Evolutionary conservation across 2,888 invertebrate genomes (phyloP).

Genomic region (Drosophila diplacantha): DNA sequence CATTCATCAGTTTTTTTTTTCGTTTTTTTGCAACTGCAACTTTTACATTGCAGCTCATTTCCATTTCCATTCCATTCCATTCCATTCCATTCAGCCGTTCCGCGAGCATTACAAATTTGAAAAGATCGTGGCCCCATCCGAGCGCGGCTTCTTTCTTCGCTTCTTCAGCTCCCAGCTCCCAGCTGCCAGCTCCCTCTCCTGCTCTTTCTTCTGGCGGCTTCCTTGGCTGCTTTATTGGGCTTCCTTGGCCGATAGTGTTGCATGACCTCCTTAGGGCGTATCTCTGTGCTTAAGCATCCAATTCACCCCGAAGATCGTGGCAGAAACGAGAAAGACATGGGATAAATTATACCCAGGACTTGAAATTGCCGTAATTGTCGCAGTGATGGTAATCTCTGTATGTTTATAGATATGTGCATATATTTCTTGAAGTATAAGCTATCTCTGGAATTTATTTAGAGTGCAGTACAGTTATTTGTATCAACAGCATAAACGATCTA

Average conservation of each 20-base stretch:
- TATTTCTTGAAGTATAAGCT: neutral
- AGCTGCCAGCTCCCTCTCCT: conserved; percentile 4
- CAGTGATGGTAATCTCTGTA: neutral
- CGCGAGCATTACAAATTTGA: conserved; percentile 28
- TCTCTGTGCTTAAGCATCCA: conserved; percentile 66
- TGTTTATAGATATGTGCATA: neutral
- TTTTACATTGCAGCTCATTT: conserved; percentile 54
- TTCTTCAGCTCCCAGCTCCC: conserved; percentile 6
- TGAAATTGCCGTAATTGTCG: neutral
- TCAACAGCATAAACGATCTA: neutral
- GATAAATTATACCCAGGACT: neutral
- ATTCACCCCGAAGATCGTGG: conserved; percentile 29
- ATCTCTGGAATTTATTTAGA: neutral
- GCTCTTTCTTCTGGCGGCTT: conserved; percentile 18
- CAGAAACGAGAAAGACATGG: conserved; percentile 6
- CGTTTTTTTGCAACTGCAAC: conserved; percentile 35
- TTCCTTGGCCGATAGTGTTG: conserved; percentile 36
- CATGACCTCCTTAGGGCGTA: conserved; percentile 68
- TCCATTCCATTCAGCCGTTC: conserved; percentile 26
- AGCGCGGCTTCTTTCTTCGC: conserved; percentile 21
- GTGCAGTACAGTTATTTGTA: neutral
- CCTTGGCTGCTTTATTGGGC: conserved; percentile 12
- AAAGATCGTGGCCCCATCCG: conserved; percentile 40
- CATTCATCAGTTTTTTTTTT: conserved; percentile 33
- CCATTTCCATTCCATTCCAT: conserved; percentile 25